Percentiles rank a stretch among this genome's conserved stretches.
phyloP scores from a whole-genome alignment of 2,113 vertebrate species.

The Sander vitreus region DNA sequence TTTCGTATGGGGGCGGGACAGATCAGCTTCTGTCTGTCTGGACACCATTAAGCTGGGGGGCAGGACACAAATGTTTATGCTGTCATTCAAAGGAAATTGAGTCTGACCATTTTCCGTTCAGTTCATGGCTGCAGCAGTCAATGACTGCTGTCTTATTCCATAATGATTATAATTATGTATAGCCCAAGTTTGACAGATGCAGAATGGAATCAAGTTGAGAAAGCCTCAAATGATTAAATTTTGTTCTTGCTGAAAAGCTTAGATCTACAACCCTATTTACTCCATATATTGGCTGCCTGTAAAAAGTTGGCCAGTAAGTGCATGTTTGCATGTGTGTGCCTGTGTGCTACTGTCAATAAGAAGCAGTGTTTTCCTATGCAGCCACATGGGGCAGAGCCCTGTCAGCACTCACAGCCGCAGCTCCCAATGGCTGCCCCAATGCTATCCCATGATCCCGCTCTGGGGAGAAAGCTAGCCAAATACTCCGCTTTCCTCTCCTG shows the following conservation, averaged over 20 bases:
- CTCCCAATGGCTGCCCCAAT: constrained; percentile 62
- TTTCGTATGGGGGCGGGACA: constrained; percentile 47
- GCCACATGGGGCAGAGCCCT: constrained; percentile 72
- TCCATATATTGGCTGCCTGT: constrained; percentile 32
- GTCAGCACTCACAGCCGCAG: constrained; percentile 74
- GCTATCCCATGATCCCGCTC: constrained; percentile 62
- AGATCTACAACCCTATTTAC: constrained; percentile 39
- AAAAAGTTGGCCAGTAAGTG: constrained; percentile 55
- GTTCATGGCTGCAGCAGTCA: constrained; percentile 44
- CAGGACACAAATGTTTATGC: constrained; percentile 58
- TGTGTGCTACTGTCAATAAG: constrained; percentile 70
- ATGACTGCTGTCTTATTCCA: constrained; percentile 52
- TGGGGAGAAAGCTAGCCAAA: constrained; percentile 60
- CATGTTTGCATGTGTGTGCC: constrained; percentile 62
- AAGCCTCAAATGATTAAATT: constrained; percentile 31
- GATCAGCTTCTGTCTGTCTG: constrained; percentile 67
- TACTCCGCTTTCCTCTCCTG: constrained; percentile 61
- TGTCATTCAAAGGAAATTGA: constrained; percentile 68
- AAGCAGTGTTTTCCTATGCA: constrained; percentile 73
- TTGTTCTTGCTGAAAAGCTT: constrained; percentile 47
- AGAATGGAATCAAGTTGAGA: constrained; percentile 41
- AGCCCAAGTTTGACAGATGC: constrained; percentile 58
- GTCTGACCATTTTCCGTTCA: constrained; percentile 65
- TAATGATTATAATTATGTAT: constrained; percentile 64
- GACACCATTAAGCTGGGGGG: constrained; percentile 49